Percentiles rank a stretch among this genome's conserved stretches.
Evolutionary conservation across 1,140 invertebrate genomes (phyloP).

Genomic region (Heliconius congener): DNA sequence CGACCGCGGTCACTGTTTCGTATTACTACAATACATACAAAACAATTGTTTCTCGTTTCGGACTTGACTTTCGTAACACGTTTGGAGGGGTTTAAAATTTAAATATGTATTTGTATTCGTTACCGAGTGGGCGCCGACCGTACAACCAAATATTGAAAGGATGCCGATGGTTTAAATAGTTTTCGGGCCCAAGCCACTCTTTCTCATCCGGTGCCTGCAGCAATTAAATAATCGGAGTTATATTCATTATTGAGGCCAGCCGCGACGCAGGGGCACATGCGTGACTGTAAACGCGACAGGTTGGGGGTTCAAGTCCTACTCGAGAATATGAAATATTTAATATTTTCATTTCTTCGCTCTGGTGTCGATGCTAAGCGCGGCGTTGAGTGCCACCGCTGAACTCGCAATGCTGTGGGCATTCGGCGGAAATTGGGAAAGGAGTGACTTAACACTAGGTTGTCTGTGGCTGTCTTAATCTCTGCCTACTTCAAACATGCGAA

Average conservation of each 20-base stretch:
- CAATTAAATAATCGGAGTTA: not conserved
- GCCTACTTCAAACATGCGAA: too few species aligned
- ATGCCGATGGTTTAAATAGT: not conserved
- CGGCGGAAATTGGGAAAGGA: too few species aligned
- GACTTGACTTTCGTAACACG: conserved; percentile 18
- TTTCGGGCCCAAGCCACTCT: not conserved
- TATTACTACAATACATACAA: conserved; percentile 20
- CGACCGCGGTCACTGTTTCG: conserved; percentile 9
- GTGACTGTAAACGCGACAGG: too few species aligned
- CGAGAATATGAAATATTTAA: too few species aligned
- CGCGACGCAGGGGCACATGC: too few species aligned
- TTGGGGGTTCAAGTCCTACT: too few species aligned
- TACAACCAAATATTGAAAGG: not conserved
- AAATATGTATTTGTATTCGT: conserved; percentile 9
- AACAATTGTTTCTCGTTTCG: conserved; percentile 13
- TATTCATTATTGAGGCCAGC: not conserved
- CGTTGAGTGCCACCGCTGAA: too few species aligned
- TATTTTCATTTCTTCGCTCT: too few species aligned
- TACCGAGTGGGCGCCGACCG: not conserved
- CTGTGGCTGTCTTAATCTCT: too few species aligned
- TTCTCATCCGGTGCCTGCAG: not conserved
- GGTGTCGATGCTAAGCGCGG: too few species aligned
- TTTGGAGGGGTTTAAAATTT: conserved; percentile 8
- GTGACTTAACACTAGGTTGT: too few species aligned
- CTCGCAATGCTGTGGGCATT: too few species aligned